phyloP scores from a whole-genome alignment of 2,888 invertebrate genomes.

The Oscheius sp. region DNA sequence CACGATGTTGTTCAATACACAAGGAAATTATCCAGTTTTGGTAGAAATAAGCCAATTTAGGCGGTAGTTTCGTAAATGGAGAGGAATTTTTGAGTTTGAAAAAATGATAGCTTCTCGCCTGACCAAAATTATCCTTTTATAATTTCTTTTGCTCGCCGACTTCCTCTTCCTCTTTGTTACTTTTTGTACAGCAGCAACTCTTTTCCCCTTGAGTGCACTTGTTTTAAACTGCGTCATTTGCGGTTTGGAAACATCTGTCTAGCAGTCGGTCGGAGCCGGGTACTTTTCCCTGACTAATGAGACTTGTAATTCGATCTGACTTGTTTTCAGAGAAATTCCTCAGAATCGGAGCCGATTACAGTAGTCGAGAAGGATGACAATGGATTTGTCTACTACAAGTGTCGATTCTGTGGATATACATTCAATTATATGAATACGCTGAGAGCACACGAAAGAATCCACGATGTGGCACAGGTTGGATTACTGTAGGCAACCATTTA shows the following conservation, averaged over 20 bases:
- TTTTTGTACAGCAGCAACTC: too few relatives aligned
- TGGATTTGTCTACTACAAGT: conserved; percentile 70
- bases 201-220: background rate
- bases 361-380: conserved; percentile 67
- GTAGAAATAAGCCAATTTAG: background rate
- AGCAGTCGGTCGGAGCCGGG: background rate
- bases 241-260: conserved; percentile 33
- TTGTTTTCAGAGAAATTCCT: conserved; percentile 18
- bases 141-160: background rate
- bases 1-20: conserved; percentile 22
- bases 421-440: conserved; percentile 73
- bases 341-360: conserved; percentile 25
- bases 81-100: background rate
- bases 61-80: too few relatives aligned
- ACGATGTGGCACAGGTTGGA: conserved; percentile 66
- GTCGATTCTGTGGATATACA: conserved; percentile 73
- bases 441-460: conserved; percentile 72
- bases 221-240: conserved; percentile 1
- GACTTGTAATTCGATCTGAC: too few relatives aligned
- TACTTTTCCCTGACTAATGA: background rate
- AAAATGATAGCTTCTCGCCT: background rate
- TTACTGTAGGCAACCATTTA: background rate
- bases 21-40: background rate
- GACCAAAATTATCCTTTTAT: background rate
- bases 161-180: conserved; percentile 1